Conservation (phyloP, 2,113 vertebrate species). For the Pterocles gutturalis region DNA sequence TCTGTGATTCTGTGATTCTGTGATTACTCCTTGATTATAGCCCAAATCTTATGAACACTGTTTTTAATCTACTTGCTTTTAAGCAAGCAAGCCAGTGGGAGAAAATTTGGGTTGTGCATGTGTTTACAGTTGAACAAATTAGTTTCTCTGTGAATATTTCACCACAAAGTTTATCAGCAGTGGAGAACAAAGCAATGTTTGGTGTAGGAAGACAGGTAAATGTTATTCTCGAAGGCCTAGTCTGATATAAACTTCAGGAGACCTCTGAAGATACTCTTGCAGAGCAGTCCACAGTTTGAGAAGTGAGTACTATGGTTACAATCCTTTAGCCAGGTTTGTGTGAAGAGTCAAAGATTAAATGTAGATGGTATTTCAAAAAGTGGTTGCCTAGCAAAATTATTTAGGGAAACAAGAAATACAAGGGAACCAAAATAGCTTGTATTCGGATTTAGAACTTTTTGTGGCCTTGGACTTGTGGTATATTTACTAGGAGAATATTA, state of each 20-base stretch:
- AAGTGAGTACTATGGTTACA: background rate
- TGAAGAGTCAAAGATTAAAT: background rate
- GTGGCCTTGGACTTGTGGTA: fast-evolving
- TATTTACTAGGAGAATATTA: background rate
- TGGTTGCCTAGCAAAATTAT: background rate
- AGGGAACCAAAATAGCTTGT: fast-evolving
- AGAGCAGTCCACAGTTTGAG: background rate
- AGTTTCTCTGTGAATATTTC: background rate
- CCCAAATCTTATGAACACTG: background rate
- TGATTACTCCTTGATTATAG: background rate
- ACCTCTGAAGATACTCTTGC: background rate
- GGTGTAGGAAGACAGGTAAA: background rate
- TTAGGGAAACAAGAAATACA: background rate
- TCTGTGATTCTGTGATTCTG: too few relatives aligned
- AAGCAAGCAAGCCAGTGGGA: background rate
- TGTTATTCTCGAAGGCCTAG: background rate
- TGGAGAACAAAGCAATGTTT: background rate
- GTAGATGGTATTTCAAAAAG: background rate
- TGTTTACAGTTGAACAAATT: background rate
- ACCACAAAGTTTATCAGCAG: background rate
- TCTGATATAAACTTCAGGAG: background rate
- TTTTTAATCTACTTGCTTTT: background rate
- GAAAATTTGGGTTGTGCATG: background rate
- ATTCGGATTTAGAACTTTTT: background rate
- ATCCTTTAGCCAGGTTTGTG: background rate